Percentiles rank a stretch among this genome's conserved stretches.
Evolutionary conservation across 2,113 vertebrate genomes (phyloP).

Genomic region (Synodontis membranacea): DNA sequence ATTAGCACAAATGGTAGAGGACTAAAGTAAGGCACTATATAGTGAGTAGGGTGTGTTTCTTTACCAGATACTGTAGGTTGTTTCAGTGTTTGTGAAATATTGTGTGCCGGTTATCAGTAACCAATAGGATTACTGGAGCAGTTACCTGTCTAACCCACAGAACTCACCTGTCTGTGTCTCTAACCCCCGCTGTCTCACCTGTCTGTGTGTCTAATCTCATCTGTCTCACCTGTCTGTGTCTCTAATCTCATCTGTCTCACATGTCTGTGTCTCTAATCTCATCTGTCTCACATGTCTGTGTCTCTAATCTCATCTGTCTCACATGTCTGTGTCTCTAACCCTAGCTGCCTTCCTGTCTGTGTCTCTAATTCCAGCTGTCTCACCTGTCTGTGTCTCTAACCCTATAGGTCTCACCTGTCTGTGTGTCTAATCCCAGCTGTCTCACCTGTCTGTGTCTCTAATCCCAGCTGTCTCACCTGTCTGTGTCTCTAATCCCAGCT

Average conservation of each 20-base stretch:
- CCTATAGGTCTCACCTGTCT: neutral
- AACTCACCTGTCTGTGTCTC: too few species aligned
- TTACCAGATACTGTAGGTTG: neutral
- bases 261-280: neutral
- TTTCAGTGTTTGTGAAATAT: too few species aligned
- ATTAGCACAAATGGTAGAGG: conserved; percentile 2
- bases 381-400: neutral
- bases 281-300: neutral
- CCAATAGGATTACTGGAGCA: too few species aligned
- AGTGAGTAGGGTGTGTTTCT: neutral
- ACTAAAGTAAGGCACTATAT: neutral
- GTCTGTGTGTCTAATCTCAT: neutral
- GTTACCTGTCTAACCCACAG: too few species aligned
- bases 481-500: neutral
- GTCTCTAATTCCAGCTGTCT: neutral
- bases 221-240: neutral
- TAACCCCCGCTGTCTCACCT: neutral
- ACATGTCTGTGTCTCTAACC: neutral
- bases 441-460: neutral
- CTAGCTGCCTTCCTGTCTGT: neutral
- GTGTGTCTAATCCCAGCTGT: neutral
- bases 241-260: neutral
- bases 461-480: neutral
- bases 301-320: neutral
- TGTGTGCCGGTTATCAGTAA: too few species aligned